Evolutionary conservation across 2,888 invertebrate genomes (phyloP).

Genomic region (Idaea aversata): DNA sequence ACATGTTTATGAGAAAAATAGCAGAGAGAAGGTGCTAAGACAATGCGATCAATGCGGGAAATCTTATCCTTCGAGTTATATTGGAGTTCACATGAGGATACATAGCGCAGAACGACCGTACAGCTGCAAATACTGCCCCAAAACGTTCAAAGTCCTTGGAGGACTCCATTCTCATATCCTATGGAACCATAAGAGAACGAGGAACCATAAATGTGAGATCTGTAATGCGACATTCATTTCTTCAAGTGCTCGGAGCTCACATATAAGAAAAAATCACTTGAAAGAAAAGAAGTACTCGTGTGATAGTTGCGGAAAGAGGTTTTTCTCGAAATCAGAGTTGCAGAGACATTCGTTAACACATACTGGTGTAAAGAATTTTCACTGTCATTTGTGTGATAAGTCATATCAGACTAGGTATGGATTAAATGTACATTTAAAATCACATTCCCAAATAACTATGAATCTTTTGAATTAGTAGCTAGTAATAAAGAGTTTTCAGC

Average conservation of each 20-base stretch:
- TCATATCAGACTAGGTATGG: slow-evolving; percentile 75
- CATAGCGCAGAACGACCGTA: slow-evolving; percentile 64
- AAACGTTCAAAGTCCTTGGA: slow-evolving; percentile 73
- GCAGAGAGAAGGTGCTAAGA: slow-evolving; percentile 50
- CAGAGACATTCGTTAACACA: slow-evolving; percentile 71
- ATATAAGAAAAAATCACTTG: slow-evolving; percentile 70
- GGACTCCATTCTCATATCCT: slow-evolving; percentile 68
- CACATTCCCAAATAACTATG: slow-evolving; percentile 54
- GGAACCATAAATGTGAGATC: slow-evolving; percentile 71
- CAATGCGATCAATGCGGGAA: slow-evolving; percentile 77
- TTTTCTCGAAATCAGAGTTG: slow-evolving; percentile 71
- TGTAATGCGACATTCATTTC: slow-evolving; percentile 74
- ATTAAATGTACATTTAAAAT: slow-evolving; percentile 71
- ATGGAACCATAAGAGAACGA: slow-evolving; percentile 72
- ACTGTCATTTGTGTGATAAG: slow-evolving; percentile 72
- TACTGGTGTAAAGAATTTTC: slow-evolving; percentile 73
- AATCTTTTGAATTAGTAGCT: slow-evolving; percentile 44
- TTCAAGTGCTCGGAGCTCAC: slow-evolving; percentile 68
- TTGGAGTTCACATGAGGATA: slow-evolving; percentile 70
- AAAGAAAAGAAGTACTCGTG: slow-evolving; percentile 74
- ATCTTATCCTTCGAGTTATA: slow-evolving; percentile 72
- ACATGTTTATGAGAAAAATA: slow-evolving; percentile 47
- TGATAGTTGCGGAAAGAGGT: slow-evolving; percentile 68
- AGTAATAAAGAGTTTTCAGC: neutral
- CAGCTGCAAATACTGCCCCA: slow-evolving; percentile 72